Base-by-base conservation (phyloP, 2,888 invertebrate species). In the Xestia xanthographa region DNA sequence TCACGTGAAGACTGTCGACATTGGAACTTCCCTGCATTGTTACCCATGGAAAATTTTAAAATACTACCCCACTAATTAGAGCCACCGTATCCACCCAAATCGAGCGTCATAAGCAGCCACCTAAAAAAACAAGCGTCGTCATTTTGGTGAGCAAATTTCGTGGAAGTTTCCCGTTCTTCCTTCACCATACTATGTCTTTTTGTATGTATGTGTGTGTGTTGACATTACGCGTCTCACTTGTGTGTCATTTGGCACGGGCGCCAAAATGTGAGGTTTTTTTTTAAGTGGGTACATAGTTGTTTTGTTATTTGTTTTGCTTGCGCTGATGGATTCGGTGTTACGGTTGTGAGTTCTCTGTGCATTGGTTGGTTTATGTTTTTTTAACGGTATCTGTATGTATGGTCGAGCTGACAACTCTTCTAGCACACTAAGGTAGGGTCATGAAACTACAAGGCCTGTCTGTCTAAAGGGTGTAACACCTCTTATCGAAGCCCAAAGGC, bases 61-160 rank as follows among this genome's bases (percentile, higher is more conserved):
- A n/a, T n/a, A n/a, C n/a, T n/a, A n/a, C n/a, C n/a, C 11, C 34
- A 67, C 86, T 92, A 91, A 92, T 91, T 91, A 92, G 78, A 62
- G 50, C 14, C 3, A 84, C 79, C 93, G 3, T 89, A 92, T 96
- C 96, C 94, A 91, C 74, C 75, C 53, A 76, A 88, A 80, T 56
- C 92, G 87, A 82, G 77, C 92, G 91, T 94, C 94, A 95, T 94
- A 94, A 95, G 94, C 93, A 92, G 92, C 93, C 92, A 95, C 94
- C 95, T 94, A 95, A 96, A 96, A 96, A 96, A 96, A 96, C 95
- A 95, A 96, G 95, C 96, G 95, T 93, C 93, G 96, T 96, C 96
- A 96, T 96, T 96, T 96, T 93, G 93, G 93, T 93, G 95, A 94
- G 93, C 96, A 96, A 96, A 96, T 96, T 96, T 95, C 89, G 95